Base-by-base conservation (phyloP, 2,113 vertebrate species). In the Chaetodon trifascialis region DNA sequence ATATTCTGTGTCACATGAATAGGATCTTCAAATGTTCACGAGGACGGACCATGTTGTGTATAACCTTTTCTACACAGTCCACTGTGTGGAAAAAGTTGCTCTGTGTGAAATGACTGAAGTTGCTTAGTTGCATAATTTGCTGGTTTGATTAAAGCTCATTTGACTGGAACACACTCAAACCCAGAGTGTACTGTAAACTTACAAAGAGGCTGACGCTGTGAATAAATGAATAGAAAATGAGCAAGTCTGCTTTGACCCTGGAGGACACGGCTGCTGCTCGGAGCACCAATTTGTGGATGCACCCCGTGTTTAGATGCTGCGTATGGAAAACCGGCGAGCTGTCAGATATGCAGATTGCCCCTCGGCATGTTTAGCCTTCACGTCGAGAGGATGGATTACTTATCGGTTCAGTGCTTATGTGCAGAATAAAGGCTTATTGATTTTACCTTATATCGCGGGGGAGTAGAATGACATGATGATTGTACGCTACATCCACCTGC, bases 381-480 rank as follows among this genome's bases (percentile, higher is more conserved):
- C 25, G 9, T 65, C 62, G 16, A 30, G 59, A 67, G 23, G 15
- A 25, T 75, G 63, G 77, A 82, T 66, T 70, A 49, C 80, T 82
- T 54, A 83, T 64, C 69, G 21, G 23, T 87, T 79, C 71, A 46
- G 46, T 75, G 76, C 42, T 51, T 64, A 68, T 17, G 25, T 11
- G 4, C 15, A 47, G 66, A 90, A 89, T 92, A 86, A 89, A 87
- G 79, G 68, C 78, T 55, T 91, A 87, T 86, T 80, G 91, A 92
- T 91, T 88, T 85, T 19, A 23, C 30, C 5, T 62, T 73, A 58
- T 72, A 74, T 70, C 79, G 51, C 65, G 69, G 63, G 47, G 44
- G 49, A 54, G 17, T 46, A 40, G 49, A 79, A 79, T 83, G 49
- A 80, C 17, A 62, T 14, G 44, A 19, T 2, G 36, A 78, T 74